phyloP scores from a whole-genome alignment of 2,113 vertebrate species.

The Apteryx owenii region DNA sequence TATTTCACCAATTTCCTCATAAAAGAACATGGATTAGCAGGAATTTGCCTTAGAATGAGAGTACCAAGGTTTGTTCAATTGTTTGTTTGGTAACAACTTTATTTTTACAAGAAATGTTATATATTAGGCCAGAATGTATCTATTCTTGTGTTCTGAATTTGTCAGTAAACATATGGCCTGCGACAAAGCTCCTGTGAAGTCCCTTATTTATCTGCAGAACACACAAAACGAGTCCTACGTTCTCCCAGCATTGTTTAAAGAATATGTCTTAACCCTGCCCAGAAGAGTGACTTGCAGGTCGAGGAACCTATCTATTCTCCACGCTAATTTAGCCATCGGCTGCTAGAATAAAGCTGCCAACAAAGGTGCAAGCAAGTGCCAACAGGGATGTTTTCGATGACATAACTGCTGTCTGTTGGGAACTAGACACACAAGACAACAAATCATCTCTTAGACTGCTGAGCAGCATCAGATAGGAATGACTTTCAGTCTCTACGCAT shows the following conservation, averaged over 20 bases:
- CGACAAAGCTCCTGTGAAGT: not conserved
- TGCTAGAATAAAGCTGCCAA: not conserved
- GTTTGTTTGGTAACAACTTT: not conserved
- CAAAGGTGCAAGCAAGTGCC: not conserved
- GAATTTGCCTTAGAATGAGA: accelerated
- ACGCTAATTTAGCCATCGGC: not conserved
- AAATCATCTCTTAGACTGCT: not conserved
- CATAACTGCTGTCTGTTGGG: not conserved
- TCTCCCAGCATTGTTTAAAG: not conserved
- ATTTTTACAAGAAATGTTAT: not conserved
- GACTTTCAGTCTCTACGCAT: not conserved
- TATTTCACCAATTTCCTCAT: not conserved
- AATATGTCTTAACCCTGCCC: not conserved
- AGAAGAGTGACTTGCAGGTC: not conserved
- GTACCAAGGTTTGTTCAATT: not conserved
- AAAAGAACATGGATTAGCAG: not conserved
- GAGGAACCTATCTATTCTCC: not conserved
- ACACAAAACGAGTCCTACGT: not conserved
- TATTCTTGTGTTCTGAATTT: not conserved
- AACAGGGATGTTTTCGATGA: not conserved
- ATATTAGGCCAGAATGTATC: not conserved
- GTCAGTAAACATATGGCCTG: not conserved
- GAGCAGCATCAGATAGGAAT: not conserved
- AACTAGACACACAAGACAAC: not conserved
- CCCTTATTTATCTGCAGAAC: not conserved